Conservation (phyloP, 2,797 vertebrate species). For the Lacerta bilineata region DNA sequence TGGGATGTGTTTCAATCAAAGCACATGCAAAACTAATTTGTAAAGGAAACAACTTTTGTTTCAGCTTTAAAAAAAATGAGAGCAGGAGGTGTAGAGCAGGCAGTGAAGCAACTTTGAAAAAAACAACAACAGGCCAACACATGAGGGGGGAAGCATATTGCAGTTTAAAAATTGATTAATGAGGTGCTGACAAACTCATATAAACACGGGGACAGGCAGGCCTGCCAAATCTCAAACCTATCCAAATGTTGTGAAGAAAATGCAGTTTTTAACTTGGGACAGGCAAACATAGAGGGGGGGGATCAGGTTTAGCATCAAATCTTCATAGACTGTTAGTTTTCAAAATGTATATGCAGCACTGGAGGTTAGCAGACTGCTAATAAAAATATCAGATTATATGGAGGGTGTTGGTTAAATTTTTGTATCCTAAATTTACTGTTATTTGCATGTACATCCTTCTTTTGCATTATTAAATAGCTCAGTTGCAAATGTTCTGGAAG, state of each 20-base stretch:
- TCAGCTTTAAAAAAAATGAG: constrained; percentile 45
- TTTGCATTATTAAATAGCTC: constrained; percentile 44
- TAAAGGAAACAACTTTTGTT: constrained; percentile 65
- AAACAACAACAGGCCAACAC: constrained; percentile 63
- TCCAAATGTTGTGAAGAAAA: constrained; percentile 81
- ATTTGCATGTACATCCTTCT: constrained; percentile 55
- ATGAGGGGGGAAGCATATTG: constrained; percentile 65
- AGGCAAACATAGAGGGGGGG: constrained; percentile 74
- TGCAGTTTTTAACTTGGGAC: constrained; percentile 75
- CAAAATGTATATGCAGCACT: constrained; percentile 69
- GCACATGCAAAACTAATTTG: constrained; percentile 68
- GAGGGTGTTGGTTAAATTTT: constrained; percentile 49
- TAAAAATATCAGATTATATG: constrained; percentile 40
- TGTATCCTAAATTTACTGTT: constrained; percentile 62
- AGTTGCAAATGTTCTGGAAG: constrained; percentile 51
- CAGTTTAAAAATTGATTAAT: constrained; percentile 77
- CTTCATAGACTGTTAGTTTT: constrained; percentile 68
- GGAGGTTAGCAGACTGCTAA: constrained; percentile 57
- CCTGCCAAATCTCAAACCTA: constrained; percentile 77
- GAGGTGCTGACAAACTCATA: constrained; percentile 76
- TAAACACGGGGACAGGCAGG: constrained; percentile 71
- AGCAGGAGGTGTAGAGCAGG: constrained; percentile 53
- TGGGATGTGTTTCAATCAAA: constrained; percentile 68
- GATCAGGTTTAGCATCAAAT: constrained; percentile 67
- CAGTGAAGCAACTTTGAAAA: constrained; percentile 62